Percentiles rank a stretch among this genome's conserved stretches.
These are phyloP conservation scores for Arothron firmamentum DNA, from an alignment of 2,113 vertebrate genomes.

Conservation along the genomic window DNA sequence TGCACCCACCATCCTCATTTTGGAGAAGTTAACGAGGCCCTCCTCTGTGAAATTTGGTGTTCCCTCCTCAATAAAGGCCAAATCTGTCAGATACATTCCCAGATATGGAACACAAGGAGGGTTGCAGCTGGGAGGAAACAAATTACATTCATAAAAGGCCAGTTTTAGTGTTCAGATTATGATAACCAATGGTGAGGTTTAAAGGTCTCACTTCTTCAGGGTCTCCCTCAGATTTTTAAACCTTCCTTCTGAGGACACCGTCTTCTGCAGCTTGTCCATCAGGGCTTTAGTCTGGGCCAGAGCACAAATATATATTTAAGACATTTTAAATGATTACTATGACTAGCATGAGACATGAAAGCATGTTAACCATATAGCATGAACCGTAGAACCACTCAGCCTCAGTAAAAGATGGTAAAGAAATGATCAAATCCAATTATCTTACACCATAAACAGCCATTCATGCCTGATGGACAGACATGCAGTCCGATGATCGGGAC, in stretches of 20 bases:
- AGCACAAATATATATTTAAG: conserved; percentile 35
- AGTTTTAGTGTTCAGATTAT: background rate
- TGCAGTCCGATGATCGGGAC: conserved; percentile 18
- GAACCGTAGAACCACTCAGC: background rate
- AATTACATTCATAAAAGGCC: background rate
- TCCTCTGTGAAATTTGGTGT: conserved; percentile 98
- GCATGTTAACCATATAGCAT: background rate
- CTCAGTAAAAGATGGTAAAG: conserved; percentile 6
- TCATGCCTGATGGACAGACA: conserved; percentile 1
- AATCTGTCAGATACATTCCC: conserved; percentile 97
- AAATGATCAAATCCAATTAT: conserved; percentile 14
- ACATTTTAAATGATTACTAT: background rate
- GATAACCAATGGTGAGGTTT: too few relatives aligned
- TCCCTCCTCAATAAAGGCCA: conserved; percentile 98
- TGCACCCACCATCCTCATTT: conserved; percentile 95
- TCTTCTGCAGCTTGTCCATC: conserved; percentile 99
- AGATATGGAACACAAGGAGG: conserved; percentile 96
- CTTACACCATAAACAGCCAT: background rate
- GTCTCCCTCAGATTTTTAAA: conserved; percentile 99
- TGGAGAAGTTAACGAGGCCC: conserved; percentile 98
- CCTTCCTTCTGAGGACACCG: conserved; percentile 94
- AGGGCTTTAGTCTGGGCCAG: conserved; percentile 87
- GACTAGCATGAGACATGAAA: background rate
- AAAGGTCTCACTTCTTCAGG: conserved; percentile 87
- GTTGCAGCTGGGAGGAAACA: conserved; percentile 81